phyloP scores from a whole-genome alignment of 2,888 invertebrate species.

The Pherbina coryleti region DNA sequence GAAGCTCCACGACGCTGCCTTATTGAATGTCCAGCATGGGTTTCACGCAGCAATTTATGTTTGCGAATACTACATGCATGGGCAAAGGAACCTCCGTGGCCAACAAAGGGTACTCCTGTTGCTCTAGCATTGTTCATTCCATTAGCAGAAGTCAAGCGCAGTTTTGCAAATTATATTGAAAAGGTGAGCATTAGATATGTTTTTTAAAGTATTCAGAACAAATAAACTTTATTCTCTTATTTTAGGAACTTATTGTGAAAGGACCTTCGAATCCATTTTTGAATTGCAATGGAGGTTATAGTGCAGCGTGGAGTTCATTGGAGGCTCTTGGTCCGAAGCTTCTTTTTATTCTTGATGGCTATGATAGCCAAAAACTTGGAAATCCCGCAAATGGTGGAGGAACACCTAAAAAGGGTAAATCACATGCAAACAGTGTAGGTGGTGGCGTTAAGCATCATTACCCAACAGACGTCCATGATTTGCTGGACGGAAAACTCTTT shows the following conservation, averaged over 20 bases:
- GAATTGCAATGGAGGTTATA: conserved; percentile 60
- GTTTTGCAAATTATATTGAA: conserved; percentile 57
- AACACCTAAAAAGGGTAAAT: conserved; percentile 56
- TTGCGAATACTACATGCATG: conserved; percentile 72
- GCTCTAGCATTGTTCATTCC: conserved; percentile 72
- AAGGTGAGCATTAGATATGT: conserved; percentile 51
- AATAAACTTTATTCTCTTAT: not conserved
- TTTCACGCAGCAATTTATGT: conserved; percentile 71
- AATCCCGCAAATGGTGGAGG: conserved; percentile 48
- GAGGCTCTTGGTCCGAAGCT: conserved; percentile 70
- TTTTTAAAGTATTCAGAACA: not conserved
- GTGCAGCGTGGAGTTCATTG: conserved; percentile 70
- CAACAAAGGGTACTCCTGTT: conserved; percentile 68
- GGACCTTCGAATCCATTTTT: conserved; percentile 60
- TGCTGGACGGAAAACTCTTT: conserved; percentile 72
- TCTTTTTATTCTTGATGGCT: conserved; percentile 72
- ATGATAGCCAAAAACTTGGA: conserved; percentile 63
- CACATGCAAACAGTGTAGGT: not conserved
- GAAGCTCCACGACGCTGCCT: conserved; percentile 72
- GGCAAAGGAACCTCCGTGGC: conserved; percentile 70
- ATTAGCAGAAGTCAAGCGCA: conserved; percentile 71
- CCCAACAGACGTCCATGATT: conserved; percentile 70
- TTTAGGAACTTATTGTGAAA: conserved; percentile 70
- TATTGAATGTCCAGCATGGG: conserved; percentile 72
- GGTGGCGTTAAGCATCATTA: conserved; percentile 64